These are phyloP conservation scores for Neosalanx taihuensis DNA, from an alignment of 2,797 vertebrate genomes.

Conservation along the genomic window DNA sequence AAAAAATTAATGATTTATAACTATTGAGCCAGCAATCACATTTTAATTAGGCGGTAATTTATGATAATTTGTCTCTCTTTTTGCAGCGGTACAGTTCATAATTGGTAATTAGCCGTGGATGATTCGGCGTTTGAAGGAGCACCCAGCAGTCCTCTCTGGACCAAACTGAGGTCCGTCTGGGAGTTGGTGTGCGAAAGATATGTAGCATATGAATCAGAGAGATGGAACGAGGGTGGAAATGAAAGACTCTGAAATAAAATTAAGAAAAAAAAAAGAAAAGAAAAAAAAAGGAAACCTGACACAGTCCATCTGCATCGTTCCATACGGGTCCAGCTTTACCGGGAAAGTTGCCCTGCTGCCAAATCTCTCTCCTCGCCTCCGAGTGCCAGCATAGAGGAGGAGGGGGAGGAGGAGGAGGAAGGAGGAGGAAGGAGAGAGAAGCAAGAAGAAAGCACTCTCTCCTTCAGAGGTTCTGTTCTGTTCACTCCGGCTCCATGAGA, in stretches of 20 bases:
- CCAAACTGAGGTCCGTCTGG: conserved; percentile 45
- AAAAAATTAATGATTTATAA: conserved; percentile 80
- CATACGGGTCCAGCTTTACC: conserved; percentile 62
- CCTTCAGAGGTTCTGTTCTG: too few relatives aligned
- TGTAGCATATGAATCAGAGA: not conserved
- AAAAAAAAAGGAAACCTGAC: not conserved
- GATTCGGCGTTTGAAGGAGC: conserved; percentile 71
- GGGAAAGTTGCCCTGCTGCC: conserved; percentile 63
- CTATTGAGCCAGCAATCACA: conserved; percentile 75
- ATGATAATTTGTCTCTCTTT: conserved; percentile 78
- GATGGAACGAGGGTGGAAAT: not conserved
- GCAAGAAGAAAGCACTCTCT: too few relatives aligned
- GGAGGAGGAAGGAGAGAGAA: conserved; percentile 31
- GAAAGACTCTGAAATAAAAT: not conserved
- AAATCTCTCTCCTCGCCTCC: conserved; percentile 59
- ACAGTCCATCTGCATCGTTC: conserved; percentile 70
- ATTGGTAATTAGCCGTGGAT: conserved; percentile 74
- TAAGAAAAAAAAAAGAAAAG: not conserved
- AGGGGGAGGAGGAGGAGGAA: conserved; percentile 34
- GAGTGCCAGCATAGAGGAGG: conserved; percentile 56
- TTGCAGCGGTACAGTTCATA: conserved; percentile 75
- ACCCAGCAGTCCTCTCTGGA: conserved; percentile 61
- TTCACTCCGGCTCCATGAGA: too few relatives aligned
- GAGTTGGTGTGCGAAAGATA: conserved; percentile 22
- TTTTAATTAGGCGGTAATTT: conserved; percentile 78